These are phyloP conservation scores for Reticulitermes lucifugus DNA, from an alignment of 2,888 invertebrate genomes.

Conservation along the genomic window DNA sequence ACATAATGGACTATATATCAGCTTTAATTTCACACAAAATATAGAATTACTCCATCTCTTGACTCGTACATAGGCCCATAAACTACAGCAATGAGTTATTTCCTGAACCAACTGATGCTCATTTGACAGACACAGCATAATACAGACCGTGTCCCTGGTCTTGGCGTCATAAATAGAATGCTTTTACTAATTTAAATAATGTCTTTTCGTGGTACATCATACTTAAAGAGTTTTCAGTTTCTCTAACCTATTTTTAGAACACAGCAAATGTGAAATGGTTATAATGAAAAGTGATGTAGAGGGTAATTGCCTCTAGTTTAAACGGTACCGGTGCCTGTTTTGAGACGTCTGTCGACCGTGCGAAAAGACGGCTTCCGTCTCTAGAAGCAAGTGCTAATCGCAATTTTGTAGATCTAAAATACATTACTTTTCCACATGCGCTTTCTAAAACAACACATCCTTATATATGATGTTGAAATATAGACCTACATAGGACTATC, in stretches of 20 bases:
- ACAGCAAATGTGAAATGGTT: not conserved
- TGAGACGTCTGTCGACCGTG: too few species aligned
- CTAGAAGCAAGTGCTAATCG: too few species aligned
- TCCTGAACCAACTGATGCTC: not conserved
- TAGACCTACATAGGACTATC: not conserved
- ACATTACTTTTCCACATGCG: too few species aligned
- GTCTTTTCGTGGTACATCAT: not conserved
- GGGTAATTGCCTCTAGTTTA: not conserved
- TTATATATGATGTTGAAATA: too few species aligned
- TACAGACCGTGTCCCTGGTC: not conserved
- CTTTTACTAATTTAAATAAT: not conserved
- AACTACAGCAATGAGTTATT: not conserved
- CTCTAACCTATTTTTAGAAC: too few species aligned
- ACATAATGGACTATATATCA: not conserved
- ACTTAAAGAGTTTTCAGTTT: too few species aligned
- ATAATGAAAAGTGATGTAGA: not conserved
- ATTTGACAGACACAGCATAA: not conserved
- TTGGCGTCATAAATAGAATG: not conserved
- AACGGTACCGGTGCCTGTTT: not conserved
- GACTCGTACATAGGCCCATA: not conserved
- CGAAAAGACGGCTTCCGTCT: too few species aligned
- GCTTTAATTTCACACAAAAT: constrained; percentile 3
- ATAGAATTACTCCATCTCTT: not conserved
- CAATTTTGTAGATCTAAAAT: too few species aligned
- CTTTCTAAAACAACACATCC: too few species aligned